Evolutionary conservation across 2,113 vertebrate species (phyloP).

Genomic region (Anoplopoma fimbria): DNA sequence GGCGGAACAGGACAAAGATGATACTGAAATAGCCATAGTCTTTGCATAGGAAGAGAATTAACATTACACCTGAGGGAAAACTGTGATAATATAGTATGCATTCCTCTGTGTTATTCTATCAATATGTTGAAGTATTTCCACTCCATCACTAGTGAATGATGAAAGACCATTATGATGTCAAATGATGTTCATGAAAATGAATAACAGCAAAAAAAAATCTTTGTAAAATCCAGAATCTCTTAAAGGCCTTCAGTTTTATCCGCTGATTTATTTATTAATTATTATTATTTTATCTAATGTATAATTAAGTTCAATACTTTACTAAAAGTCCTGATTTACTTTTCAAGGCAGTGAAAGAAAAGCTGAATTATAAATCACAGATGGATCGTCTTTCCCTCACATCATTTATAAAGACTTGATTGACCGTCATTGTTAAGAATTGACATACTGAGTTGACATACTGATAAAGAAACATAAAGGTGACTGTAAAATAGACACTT

Average conservation of each 20-base stretch:
- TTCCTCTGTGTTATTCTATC: conserved; percentile 22
- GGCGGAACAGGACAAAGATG: not conserved
- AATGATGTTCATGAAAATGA: too few relatives aligned
- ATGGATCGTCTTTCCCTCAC: not conserved
- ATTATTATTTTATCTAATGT: conserved; percentile 13
- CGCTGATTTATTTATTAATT: conserved; percentile 30
- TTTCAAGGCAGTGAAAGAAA: conserved; percentile 9
- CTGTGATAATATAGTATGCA: conserved; percentile 33
- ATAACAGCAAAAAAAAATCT: not conserved
- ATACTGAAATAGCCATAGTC: conserved; percentile 44
- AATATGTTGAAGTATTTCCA: conserved; percentile 10
- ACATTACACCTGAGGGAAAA: conserved; percentile 34
- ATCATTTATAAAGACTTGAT: not conserved
- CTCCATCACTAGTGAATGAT: conserved; percentile 21
- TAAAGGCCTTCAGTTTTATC: conserved; percentile 45
- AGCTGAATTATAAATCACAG: not conserved
- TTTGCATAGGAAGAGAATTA: conserved; percentile 23
- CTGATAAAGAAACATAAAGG: not conserved
- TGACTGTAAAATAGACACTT: conserved; percentile 18
- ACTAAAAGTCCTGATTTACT: not conserved
- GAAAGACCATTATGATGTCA: conserved; percentile 42
- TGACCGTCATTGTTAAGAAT: not conserved
- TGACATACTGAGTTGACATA: not conserved
- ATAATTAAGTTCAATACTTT: not conserved
- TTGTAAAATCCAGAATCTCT: not conserved